phyloP scores from a whole-genome alignment of 1,140 invertebrate species.

The Cydia amplana region DNA sequence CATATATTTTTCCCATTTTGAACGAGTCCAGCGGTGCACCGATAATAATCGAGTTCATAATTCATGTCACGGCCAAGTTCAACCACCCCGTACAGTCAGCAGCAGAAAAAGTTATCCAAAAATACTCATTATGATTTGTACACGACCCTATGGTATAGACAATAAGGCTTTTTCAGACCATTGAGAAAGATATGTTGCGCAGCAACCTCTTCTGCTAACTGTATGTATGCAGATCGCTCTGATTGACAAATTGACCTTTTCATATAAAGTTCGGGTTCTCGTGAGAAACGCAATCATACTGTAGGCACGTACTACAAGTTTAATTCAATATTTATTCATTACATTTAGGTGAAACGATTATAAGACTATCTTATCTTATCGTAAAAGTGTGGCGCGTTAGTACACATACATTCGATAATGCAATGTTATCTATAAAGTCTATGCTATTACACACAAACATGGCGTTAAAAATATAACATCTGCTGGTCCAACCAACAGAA shows the following conservation, averaged over 20 bases:
- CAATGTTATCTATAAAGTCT: conserved; percentile 8
- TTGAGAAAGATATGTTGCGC: not conserved
- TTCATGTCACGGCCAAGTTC: conserved; percentile 57
- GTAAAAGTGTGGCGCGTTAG: conserved; percentile 11
- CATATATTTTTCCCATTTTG: conserved; percentile 6
- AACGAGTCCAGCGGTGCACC: conserved; percentile 41
- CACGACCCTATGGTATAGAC: not conserved
- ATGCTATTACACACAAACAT: not conserved
- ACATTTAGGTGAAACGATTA: conserved; percentile 29
- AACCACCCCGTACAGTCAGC: conserved; percentile 43
- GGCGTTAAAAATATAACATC: not conserved
- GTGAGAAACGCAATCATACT: not conserved
- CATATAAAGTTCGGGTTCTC: conserved; percentile 2
- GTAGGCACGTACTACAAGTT: conserved; percentile 14
- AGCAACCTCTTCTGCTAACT: not conserved
- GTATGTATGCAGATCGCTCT: conserved; percentile 16
- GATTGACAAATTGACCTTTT: conserved; percentile 19
- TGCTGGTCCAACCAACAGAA: not conserved
- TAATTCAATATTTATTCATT: conserved; percentile 24
- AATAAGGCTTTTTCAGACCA: not conserved
- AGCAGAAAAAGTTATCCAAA: not conserved
- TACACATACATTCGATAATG: conserved; percentile 14
- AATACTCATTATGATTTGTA: not conserved
- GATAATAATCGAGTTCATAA: conserved; percentile 53
- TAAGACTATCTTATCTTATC: conserved; percentile 30